These are phyloP conservation scores for Dryoscopus gambensis DNA, from an alignment of 2,113 vertebrate genomes.

Conservation along the genomic window DNA sequence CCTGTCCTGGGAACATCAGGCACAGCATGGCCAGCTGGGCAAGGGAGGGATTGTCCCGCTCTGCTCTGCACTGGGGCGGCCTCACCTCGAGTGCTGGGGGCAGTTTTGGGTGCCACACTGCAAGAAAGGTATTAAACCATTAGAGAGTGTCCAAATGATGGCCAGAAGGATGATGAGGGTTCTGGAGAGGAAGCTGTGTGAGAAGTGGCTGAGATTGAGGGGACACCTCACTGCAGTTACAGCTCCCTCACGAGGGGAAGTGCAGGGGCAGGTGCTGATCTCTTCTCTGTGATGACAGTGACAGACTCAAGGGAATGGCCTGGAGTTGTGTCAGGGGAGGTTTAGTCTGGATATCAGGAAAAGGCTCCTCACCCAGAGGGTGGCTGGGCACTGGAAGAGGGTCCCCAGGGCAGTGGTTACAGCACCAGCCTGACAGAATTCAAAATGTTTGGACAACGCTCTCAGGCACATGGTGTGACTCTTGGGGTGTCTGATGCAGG, in stretches of 20 bases:
- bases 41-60: neutral
- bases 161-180: neutral
- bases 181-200: rapidly evolving
- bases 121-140: neutral
- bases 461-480: neutral
- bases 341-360: neutral
- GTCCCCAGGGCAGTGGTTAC: neutral
- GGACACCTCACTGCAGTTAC: neutral
- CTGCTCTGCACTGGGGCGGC: neutral
- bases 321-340: neutral
- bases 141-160: neutral
- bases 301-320: rapidly evolving
- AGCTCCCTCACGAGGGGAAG: rapidly evolving
- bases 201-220: neutral
- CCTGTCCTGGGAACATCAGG: neutral
- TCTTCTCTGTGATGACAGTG: neutral
- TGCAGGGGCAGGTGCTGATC: rapidly evolving
- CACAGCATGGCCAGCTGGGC: rapidly evolving
- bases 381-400: rapidly evolving
- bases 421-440: neutral
- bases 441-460: neutral
- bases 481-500: neutral
- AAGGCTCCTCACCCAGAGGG: neutral
- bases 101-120: neutral
- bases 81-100: neutral